Percentiles rank a stretch among this genome's conserved stretches.
These are phyloP conservation scores for Takifugu flavidus DNA, from an alignment of 2,113 vertebrate genomes.

Conservation along the genomic window DNA sequence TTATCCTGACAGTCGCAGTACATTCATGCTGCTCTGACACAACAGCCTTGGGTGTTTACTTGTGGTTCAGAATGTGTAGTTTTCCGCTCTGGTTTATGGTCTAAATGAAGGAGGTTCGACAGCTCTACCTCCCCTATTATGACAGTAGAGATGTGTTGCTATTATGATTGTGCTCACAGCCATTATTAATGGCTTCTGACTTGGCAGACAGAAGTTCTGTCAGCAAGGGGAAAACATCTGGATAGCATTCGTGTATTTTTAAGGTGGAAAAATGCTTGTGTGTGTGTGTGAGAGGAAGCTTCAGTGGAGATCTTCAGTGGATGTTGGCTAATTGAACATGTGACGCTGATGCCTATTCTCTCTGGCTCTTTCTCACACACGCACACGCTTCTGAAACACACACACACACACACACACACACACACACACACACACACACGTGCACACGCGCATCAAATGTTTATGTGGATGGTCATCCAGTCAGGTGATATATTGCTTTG, in stretches of 20 bases:
- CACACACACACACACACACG: slow-evolving; percentile 1
- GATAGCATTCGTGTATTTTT: slow-evolving; percentile 27
- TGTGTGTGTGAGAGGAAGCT: not conserved
- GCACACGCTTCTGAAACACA: no score
- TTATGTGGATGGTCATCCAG: slow-evolving; percentile 9
- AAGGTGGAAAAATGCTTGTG: slow-evolving; percentile 3
- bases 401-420: not conserved
- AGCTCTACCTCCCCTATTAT: slow-evolving; percentile 27
- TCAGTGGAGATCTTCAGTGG: not conserved
- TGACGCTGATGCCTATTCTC: not conserved
- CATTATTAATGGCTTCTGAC: slow-evolving; percentile 21
- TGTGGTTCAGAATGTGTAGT: slow-evolving; percentile 20
- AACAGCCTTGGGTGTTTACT: slow-evolving; percentile 37
- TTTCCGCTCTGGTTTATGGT: slow-evolving; percentile 18
- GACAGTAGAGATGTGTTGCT: slow-evolving; percentile 27
- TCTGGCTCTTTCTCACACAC: no score
- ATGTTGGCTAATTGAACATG: slow-evolving; percentile 4
- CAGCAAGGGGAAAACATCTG: slow-evolving; percentile 14
- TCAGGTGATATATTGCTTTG: slow-evolving; percentile 17
- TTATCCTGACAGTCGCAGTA: slow-evolving; percentile 11
- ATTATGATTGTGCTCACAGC: slow-evolving; percentile 33
- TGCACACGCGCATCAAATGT: not conserved
- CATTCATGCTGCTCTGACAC: slow-evolving; percentile 33
- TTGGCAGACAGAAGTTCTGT: slow-evolving; percentile 11
- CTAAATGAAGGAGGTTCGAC: slow-evolving; percentile 24